Evolutionary conservation across 64 coral and sea anemone genomes (phyloP), one percentile per base, ranked within the genome.

Genomic region (Porites australiensis): DNA sequence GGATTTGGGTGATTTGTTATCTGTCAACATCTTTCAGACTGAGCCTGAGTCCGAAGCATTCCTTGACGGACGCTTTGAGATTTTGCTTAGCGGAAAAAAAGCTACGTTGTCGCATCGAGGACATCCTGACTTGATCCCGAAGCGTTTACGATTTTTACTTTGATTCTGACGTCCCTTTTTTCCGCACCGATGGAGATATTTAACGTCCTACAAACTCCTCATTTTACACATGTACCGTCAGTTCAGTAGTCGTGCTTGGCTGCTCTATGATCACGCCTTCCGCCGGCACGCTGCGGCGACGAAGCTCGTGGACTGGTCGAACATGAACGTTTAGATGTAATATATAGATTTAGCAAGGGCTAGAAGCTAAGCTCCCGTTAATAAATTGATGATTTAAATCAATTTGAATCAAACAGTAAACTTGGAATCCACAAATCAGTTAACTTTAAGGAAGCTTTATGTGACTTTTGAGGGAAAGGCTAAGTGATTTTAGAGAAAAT

Each of bases 1-100:
- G 6, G 86, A 88, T 60, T 51, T 88, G 43, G 54, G 50, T 3
- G 86, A 88, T 50, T 75, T 88, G 46, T 52, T 88, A n/a, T 71
- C 69, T 1, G 86, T n/a, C 13, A 88, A 88, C 50, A 53, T 88
- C 2, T 3, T 50, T 45, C 87, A 44, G 50, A 43, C 18, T 10
- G 52, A 88, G 49, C 51, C 52, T 10, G 87, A 88, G 57, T 73
- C 87, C 9, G 71, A 88, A 76, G 27, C 55, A 2, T 13, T 77
- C 15, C 71, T 88, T 23, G 71, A 77, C 65, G 72, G 87, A 20
- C 72, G 52, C 20, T 49, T 88, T 19, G 52, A 76, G 44, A n/a
- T 88, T 21, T 10, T 55, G 44, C 87, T 72, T 11, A 43, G 69
- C 61, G 4, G 20, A 20, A 61, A 54, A 43, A 89, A 89, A n/a